Evolutionary conservation across 2,113 vertebrate genomes (phyloP).

Genomic region (Sialia sialis): DNA sequence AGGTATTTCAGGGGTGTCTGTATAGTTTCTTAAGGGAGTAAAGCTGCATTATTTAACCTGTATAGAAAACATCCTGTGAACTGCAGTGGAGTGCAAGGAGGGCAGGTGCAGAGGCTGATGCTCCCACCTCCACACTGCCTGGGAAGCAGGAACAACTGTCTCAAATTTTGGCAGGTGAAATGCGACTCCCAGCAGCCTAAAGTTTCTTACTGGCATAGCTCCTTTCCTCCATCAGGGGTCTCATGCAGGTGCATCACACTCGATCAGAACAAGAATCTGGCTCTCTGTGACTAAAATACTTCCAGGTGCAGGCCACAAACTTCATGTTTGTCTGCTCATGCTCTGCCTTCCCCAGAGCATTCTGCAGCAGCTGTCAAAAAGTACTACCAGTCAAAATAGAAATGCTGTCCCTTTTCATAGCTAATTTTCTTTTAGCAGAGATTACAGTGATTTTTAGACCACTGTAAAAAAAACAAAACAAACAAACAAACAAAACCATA

Average conservation of each 20-base stretch:
- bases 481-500: not conserved
- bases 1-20: not conserved
- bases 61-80: not conserved
- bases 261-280: not conserved
- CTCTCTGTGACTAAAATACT: not conserved
- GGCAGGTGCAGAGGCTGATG: not conserved
- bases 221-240: not conserved
- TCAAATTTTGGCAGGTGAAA: not conserved
- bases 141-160: not conserved
- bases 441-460: not conserved
- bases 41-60: not conserved
- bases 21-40: not conserved
- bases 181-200: fast-evolving
- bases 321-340: not conserved
- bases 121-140: not conserved
- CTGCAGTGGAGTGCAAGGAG: fast-evolving
- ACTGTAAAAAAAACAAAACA: not conserved
- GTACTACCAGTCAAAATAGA: too few relatives aligned
- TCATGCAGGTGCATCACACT: not conserved
- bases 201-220: not conserved
- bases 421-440: not conserved
- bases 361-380: not conserved
- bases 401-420: not conserved
- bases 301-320: not conserved
- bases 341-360: not conserved